Percentiles rank a stretch among this genome's conserved stretches.
Conservation (phyloP, 2,888 invertebrate species). For the Cephus pulcher region DNA sequence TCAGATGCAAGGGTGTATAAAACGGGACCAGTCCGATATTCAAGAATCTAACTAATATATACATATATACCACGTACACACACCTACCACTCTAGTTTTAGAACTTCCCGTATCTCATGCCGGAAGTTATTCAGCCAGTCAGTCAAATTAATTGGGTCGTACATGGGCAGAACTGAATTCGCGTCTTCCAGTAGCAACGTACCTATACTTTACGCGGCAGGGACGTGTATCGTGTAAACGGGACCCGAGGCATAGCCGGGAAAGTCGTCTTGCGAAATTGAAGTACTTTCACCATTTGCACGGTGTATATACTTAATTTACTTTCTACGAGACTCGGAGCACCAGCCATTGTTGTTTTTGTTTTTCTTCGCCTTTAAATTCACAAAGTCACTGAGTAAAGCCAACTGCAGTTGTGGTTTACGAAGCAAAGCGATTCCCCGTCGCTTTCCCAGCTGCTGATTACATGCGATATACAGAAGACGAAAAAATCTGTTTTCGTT, state of each 20-base stretch:
- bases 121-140: not conserved
- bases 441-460: not conserved
- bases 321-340: conserved; percentile 40
- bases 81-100: not conserved
- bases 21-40: not conserved
- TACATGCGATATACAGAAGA: not conserved
- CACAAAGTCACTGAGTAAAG: not conserved
- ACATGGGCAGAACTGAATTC: not conserved
- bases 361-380: not conserved
- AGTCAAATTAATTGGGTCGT: not conserved
- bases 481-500: not conserved
- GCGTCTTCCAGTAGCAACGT: not conserved
- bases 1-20: not conserved
- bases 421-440: not conserved
- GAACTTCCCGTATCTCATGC: not conserved
- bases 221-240: not conserved
- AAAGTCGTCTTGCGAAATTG: conserved; percentile 28
- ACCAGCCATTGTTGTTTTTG: not conserved
- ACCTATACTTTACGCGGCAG: not conserved
- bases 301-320: conserved; percentile 37
- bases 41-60: not conserved
- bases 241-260: not conserved
- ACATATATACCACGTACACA: too few relatives aligned
- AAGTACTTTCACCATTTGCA: conserved; percentile 45
- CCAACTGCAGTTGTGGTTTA: not conserved